Evolutionary conservation across 2,797 vertebrate species (phyloP), one percentile per base, ranked within the genome.

Genomic region (Leptodactylus fallax): DNA sequence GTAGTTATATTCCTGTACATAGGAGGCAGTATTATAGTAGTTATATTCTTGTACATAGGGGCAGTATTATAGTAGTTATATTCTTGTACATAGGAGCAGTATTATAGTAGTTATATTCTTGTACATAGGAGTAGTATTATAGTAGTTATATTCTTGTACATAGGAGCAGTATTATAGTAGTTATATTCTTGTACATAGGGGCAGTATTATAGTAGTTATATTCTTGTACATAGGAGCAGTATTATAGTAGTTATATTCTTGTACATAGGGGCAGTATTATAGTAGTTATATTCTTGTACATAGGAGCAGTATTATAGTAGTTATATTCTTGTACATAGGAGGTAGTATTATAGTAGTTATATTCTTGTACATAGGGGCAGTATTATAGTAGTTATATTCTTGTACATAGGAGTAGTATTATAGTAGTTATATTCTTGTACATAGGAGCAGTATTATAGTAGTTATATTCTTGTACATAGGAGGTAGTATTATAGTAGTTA

Each of bases 201-300:
- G 61, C 61, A 65, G 61, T 65, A 65, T 65, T 65, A 65, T 65
- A 65, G 61, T 65, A 65, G 61, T 65, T 65, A 60, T 60, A 60
- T 60, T 60, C 58, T 25, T 65, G n/a, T 65, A 65, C 61, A 65
- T 65, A 65, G 61, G 61, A 25, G 61, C n/a, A 65, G 61, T 65
- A 65, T 60, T 60, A 60, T 60, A 60, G 58, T 60, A 60, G 58
- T n/a, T 60, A 65, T 25, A 65, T 65, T 65, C 63, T 25, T 65
- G n/a, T 65, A 65, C 11, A 65, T 65, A 65, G 63, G n/a, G 5
- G 61, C 63, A 65, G 63, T 65, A 65, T 65, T 65, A 65, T 65
- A 65, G 63, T 65, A 65, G 63, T 65, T 65, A 65, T 65, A 65
- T 65, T 65, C 63, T 13, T 65, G 63, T 65, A 65, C n/a, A 65